These are phyloP conservation scores for Spatulosminthurus flaviceps DNA, from an alignment of 2,888 invertebrate genomes.

Conservation along the genomic window DNA sequence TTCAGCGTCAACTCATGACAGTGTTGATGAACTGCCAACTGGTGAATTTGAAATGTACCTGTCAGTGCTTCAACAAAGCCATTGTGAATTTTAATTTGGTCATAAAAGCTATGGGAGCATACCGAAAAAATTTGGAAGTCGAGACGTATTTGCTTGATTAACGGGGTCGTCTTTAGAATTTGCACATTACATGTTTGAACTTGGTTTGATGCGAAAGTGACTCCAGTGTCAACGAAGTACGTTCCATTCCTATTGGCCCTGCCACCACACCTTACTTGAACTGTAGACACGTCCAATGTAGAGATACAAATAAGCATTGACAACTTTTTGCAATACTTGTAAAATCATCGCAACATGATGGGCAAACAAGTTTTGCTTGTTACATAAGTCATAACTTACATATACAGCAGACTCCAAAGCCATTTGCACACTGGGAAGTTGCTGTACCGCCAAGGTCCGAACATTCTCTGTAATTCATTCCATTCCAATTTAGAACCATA, in stretches of 20 bases:
- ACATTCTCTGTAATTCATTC: conserved; percentile 71
- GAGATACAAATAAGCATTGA: conserved; percentile 15
- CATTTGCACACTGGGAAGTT: conserved; percentile 77
- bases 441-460: conserved; percentile 71
- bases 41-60: conserved; percentile 18
- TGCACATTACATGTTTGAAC: conserved; percentile 73
- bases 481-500: conserved; percentile 14
- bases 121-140: conserved; percentile 79
- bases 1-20: conserved; percentile 4
- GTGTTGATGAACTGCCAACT: conserved; percentile 34
- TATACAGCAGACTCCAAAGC: conserved; percentile 79
- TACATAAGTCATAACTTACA: conserved; percentile 70
- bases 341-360: conserved; percentile 22
- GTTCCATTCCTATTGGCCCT: conserved; percentile 72
- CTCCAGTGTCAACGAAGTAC: conserved; percentile 77
- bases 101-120: conserved; percentile 57
- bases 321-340: conserved; percentile 27
- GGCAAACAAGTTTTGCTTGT: conserved; percentile 38
- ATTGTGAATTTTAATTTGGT: neutral
- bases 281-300: conserved; percentile 67
- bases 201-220: conserved; percentile 66
- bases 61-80: conserved; percentile 1
- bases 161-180: conserved; percentile 73
- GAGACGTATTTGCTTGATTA: conserved; percentile 75
- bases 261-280: conserved; percentile 75